Evolutionary conservation across 2,888 invertebrate species (phyloP), one percentile per base, ranked within the genome.

Genomic region (Rhogogaster chlorosoma): DNA sequence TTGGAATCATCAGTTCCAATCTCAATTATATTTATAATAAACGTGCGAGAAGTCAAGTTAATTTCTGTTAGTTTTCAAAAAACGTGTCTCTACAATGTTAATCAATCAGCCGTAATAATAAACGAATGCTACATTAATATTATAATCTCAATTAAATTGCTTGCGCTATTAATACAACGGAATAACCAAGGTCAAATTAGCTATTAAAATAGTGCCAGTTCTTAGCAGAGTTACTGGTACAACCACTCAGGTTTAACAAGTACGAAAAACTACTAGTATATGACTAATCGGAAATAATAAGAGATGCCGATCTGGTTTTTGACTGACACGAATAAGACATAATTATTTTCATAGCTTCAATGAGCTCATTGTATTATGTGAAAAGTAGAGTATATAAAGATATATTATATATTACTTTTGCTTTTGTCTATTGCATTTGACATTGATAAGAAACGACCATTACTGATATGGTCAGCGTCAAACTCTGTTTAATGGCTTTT

Each of bases 361-460:
- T 36, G 36, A 7, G 7, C 71, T 42, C 71, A 67, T 32, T 32
- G 29, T 32, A 29, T 67, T 32, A 12, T 32, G 67, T 67, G 67
- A 67, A 32, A 67, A 32, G 29, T 67, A 67, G 29, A 32, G 67
- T 32, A 67, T 67, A 77, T 78, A 78, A 85, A 83, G 85, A 84
- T 85, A 86, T 53, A 53, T 18, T 49, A 49, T 49, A 49, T 49
- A 85, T 86, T 85, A 87, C 83, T 61, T 75, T 26, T 71, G n/a
- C 22, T 70, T 83, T 84, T 70, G 84, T 53, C 45, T 53, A 53
- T 85, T 86, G 86, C 83, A 86, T 86, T 80, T 82, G 84, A 64
- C 84, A 45, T 83, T 57, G 85, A 86, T 86, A 84, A 86, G 12
- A 85, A 84, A 85, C 86, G 86, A 85, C 86, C 83, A 85, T 85